These are phyloP conservation scores for Lasioglossum marginatum DNA, from an alignment of 2,888 invertebrate genomes.

Conservation along the genomic window DNA sequence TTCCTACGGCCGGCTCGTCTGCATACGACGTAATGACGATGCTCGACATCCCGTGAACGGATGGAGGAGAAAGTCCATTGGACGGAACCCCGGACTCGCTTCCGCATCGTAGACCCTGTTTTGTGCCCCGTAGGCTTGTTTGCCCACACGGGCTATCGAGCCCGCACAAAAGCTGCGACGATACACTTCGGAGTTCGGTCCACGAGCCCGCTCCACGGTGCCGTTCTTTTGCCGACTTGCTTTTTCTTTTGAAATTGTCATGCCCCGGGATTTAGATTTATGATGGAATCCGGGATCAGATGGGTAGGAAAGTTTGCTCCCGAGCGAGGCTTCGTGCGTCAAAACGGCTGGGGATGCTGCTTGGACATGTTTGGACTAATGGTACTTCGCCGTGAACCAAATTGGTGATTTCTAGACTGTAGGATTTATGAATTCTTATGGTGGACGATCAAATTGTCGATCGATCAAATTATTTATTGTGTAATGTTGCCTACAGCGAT, in stretches of 20 bases:
- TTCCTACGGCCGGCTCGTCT: constrained; percentile 38
- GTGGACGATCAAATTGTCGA: background rate
- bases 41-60: constrained; percentile 70
- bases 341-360: background rate
- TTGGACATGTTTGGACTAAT: background rate
- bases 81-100: constrained; percentile 51
- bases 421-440: background rate
- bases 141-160: constrained; percentile 76
- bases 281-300: background rate
- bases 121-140: constrained; percentile 76
- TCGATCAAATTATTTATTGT: too few species aligned
- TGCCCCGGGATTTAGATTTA: background rate
- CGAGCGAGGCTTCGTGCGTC: background rate
- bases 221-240: background rate
- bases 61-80: constrained; percentile 71
- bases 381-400: background rate
- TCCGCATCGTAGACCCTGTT: constrained; percentile 60
- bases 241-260: background rate
- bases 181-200: constrained; percentile 21
- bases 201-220: constrained; percentile 25
- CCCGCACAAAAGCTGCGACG: constrained; percentile 70
- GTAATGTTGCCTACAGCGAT: background rate
- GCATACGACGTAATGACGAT: constrained; percentile 72
- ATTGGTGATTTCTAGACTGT: background rate
- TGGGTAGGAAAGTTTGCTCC: background rate